Base-by-base conservation (phyloP, 2,888 invertebrate genomes). In the Bruchidius siliquastri region DNA sequence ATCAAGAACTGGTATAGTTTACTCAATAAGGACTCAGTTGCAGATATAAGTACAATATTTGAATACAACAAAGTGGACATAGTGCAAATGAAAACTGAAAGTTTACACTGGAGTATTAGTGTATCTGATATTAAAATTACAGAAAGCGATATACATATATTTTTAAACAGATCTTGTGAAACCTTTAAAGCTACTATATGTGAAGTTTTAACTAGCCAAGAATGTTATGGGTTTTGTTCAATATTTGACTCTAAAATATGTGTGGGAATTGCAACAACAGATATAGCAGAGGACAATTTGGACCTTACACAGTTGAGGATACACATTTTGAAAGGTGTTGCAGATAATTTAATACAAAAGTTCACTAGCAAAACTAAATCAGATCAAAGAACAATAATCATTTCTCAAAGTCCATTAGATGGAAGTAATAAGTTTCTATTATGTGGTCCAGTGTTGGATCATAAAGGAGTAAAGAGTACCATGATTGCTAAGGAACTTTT, bases 381-480 rank as follows among this genome's bases (percentile, higher is more conserved):
- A 66, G 18, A 49, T 72, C 81, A 85, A 68, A 80, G 84, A 13
- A 74, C 81, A 80, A 80, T 66, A 21, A 22, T 30, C 67, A 26
- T 76, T 30, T 69, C 71, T 32, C 49, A 49, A 13, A 49, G 49
- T 49, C 49, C 89, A 18, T 78, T 85, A 72, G 84, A 85, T 21
- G 81, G 77, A 72, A 49, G 21, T 21, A 67, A 73, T 20, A 75
- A 73, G 18, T 82, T 70, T 76, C 80, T 89, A 67, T 78, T 89
- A 4, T 91, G 91, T 85, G 92, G 91, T 0, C 86, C 90, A 30
- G 92, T 93, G 0, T 84, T 90, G 30, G 92, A 91, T 88, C 84
- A 86, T 6, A 85, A 86, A 74, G 89, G 89, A 75, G 83, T 84
- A 22, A 91, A 91, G 83, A 85, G 77, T 1, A 74, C 74, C 67